Percentiles rank a stretch among this genome's conserved stretches.
Conservation (phyloP, 2,113 vertebrate species). For the Poeciliopsis turrubarensis region DNA sequence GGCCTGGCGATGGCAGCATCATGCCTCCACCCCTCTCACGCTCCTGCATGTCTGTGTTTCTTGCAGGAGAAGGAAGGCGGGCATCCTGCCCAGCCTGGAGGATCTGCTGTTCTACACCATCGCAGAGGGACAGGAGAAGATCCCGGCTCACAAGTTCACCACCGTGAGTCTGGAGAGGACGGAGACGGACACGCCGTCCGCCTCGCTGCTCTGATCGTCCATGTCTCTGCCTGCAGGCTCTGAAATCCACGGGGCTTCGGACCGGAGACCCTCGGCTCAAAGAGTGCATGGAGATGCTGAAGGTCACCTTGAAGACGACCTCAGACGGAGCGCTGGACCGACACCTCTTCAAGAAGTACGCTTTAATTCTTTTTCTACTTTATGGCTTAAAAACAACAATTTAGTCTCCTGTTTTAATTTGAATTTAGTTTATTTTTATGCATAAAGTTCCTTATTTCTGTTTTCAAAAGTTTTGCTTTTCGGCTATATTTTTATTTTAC, state of each 20-base stretch:
- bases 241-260: slow-evolving; percentile 95
- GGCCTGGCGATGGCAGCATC: slow-evolving; percentile 20
- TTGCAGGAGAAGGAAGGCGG: slow-evolving; percentile 91
- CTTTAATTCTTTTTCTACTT: neutral
- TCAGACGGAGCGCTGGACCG: slow-evolving; percentile 96
- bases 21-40: slow-evolving; percentile 24
- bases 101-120: slow-evolving; percentile 99
- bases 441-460: too few relatives aligned
- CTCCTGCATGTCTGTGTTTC: slow-evolving; percentile 10
- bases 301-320: slow-evolving; percentile 91
- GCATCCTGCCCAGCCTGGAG: slow-evolving; percentile 96
- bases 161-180: slow-evolving; percentile 78
- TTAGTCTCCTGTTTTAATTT: neutral
- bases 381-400: neutral
- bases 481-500: too few relatives aligned
- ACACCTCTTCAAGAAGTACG: slow-evolving; percentile 98
- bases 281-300: slow-evolving; percentile 99
- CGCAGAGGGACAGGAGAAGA: slow-evolving; percentile 97
- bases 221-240: slow-evolving; percentile 80
- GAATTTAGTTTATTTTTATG: neutral
- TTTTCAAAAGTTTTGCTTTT: too few relatives aligned
- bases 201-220: slow-evolving; percentile 30
- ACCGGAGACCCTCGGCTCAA: slow-evolving; percentile 96
- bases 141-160: slow-evolving; percentile 97
- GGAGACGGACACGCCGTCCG: neutral